phyloP scores from a whole-genome alignment of 2,888 invertebrate genomes.

The Campoplex capitator region DNA sequence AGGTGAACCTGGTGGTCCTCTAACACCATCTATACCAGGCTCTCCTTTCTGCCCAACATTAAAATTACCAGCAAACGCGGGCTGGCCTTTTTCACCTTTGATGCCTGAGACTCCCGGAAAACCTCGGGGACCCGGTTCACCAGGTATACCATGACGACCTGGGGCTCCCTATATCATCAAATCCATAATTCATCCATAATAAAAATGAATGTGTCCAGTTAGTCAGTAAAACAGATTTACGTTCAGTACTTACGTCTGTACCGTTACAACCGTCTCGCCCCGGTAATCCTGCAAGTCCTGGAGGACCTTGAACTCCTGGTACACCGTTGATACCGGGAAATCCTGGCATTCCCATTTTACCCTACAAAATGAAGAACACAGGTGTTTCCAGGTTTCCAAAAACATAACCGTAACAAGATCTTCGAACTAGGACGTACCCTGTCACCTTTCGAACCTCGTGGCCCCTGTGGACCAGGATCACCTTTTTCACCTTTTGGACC shows the following conservation, averaged over 20 bases:
- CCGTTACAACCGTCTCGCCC: slow-evolving; percentile 98
- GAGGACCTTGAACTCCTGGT: slow-evolving; percentile 89
- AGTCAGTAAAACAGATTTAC: not conserved
- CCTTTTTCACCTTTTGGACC: slow-evolving; percentile 96
- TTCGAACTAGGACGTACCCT: slow-evolving; percentile 83
- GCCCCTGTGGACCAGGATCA: slow-evolving; percentile 92
- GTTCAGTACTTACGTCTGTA: slow-evolving; percentile 91
- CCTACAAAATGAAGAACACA: slow-evolving; percentile 83
- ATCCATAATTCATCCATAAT: not conserved
- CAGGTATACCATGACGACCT: slow-evolving; percentile 90
- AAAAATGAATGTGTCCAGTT: not conserved
- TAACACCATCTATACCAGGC: slow-evolving; percentile 91
- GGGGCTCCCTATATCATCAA: slow-evolving; percentile 88
- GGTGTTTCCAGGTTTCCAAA: not conserved
- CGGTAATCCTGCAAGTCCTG: slow-evolving; percentile 90
- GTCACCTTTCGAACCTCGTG: slow-evolving; percentile 93
- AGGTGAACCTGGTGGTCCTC: slow-evolving; percentile 88
- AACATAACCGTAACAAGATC: not conserved
- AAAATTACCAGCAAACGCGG: slow-evolving; percentile 90
- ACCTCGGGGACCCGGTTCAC: slow-evolving; percentile 92
- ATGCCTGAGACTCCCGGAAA: slow-evolving; percentile 88
- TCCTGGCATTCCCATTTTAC: slow-evolving; percentile 94
- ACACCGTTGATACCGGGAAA: slow-evolving; percentile 92
- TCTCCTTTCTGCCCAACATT: slow-evolving; percentile 95
- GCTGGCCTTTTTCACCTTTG: slow-evolving; percentile 93